Conservation (phyloP, 1,140 invertebrate species). For the Zaprionus tsacasi region DNA sequence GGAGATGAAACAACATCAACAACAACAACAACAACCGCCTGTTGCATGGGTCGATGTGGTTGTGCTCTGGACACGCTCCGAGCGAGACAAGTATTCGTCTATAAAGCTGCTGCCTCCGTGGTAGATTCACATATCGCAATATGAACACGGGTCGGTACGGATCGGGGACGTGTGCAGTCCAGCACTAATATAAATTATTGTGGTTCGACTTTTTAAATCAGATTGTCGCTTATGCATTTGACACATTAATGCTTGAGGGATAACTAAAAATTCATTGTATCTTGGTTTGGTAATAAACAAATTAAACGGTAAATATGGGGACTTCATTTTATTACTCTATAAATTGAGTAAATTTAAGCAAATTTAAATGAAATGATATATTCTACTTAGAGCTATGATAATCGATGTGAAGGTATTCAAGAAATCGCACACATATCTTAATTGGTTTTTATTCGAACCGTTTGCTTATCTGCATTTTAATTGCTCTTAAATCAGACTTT, state of each 20-base stretch:
- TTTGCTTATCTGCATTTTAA: conserved; percentile 28
- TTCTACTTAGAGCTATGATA: background rate
- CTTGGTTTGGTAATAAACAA: background rate
- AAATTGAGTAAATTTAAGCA: too few relatives aligned
- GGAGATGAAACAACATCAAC: conserved; percentile 4
- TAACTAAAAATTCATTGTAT: background rate
- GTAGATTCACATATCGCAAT: conserved; percentile 40
- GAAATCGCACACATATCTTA: background rate
- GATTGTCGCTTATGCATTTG: background rate
- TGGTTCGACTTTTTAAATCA: background rate
- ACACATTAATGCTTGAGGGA: background rate
- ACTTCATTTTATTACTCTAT: too few relatives aligned
- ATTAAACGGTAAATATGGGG: too few relatives aligned
- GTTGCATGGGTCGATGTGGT: conserved; percentile 30
- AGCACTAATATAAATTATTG: too few relatives aligned
- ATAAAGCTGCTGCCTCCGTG: conserved; percentile 62
- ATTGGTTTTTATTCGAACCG: conserved; percentile 14
- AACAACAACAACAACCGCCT: conserved; percentile 8
- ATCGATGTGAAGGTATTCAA: background rate
- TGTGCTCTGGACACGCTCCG: conserved; percentile 55
- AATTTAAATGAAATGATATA: too few relatives aligned
- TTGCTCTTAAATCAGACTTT: conserved; percentile 65
- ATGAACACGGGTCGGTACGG: background rate
- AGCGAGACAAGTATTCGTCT: conserved; percentile 9
- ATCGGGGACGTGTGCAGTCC: too few relatives aligned